A percentile compares a stretch with the other conserved stretches of the same genome.
These are phyloP conservation scores for Poicephalus meyeri DNA, from an alignment of 2,113 vertebrate species.

Conservation along the genomic window DNA sequence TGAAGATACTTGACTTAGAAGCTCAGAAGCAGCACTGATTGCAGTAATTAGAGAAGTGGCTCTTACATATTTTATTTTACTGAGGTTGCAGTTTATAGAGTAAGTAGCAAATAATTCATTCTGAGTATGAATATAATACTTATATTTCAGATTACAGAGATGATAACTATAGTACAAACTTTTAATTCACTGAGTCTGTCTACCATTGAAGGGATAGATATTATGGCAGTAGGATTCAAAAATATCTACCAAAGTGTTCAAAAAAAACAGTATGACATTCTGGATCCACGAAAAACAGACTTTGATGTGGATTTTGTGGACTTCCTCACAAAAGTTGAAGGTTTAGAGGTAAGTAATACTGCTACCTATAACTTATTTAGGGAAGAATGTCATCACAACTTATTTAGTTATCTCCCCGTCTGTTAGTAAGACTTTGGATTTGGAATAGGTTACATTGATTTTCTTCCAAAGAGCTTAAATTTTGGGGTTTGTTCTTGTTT, in stretches of 20 bases:
- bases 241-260: constrained; percentile 77
- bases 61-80: background rate
- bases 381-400: background rate
- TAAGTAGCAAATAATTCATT: background rate
- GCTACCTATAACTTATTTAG: background rate
- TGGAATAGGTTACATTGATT: background rate
- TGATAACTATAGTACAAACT: constrained; percentile 78
- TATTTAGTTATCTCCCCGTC: background rate
- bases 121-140: background rate
- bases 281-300: constrained; percentile 78
- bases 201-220: constrained; percentile 83
- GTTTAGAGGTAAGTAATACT: constrained; percentile 76
- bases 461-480: background rate
- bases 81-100: background rate
- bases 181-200: constrained; percentile 75
- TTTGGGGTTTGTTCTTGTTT: background rate
- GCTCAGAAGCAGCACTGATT: background rate
- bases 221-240: constrained; percentile 81
- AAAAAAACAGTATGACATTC: constrained; percentile 80
- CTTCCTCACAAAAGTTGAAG: constrained; percentile 77
- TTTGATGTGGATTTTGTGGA: constrained; percentile 81
- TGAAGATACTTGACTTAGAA: background rate
- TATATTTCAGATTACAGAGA: constrained; percentile 79
- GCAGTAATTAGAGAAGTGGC: background rate
- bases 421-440: background rate